Percentiles rank a stretch among this genome's conserved stretches.
phyloP scores from a whole-genome alignment of 2,888 invertebrate species.

The Limnephilus marmoratus region DNA sequence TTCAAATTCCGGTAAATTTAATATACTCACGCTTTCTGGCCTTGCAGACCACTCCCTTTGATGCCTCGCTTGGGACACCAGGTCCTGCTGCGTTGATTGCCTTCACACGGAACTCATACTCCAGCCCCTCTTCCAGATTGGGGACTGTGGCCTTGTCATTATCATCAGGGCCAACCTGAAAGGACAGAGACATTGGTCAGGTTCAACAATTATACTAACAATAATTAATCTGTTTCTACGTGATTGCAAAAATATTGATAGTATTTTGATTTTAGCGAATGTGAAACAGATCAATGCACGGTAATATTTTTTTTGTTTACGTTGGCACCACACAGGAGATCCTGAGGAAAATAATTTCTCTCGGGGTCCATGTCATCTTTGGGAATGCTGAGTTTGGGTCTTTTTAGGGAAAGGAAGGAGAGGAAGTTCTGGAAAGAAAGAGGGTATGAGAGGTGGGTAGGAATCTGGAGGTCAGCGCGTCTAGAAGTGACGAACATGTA shows the following conservation, averaged over 20 bases:
- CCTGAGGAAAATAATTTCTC: too few species aligned
- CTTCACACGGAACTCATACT: conserved; percentile 95
- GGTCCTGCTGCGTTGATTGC: conserved; percentile 97
- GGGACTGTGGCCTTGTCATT: conserved; percentile 89
- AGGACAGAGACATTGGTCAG: not conserved
- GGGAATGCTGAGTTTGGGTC: too few species aligned
- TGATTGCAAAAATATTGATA: conserved; percentile 51
- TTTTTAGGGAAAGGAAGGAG: too few species aligned
- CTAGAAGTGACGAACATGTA: too few species aligned
- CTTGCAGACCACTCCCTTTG: conserved; percentile 90
- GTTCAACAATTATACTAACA: not conserved
- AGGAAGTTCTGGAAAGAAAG: too few species aligned
- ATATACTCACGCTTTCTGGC: conserved; percentile 86
- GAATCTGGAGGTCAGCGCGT: too few species aligned
- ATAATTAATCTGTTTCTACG: not conserved
- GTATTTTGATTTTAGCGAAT: too few species aligned
- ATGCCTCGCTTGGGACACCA: conserved; percentile 91
- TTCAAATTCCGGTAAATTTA: not conserved
- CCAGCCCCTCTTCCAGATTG: conserved; percentile 93
- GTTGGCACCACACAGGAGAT: too few species aligned
- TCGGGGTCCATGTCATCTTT: too few species aligned
- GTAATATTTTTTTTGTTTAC: too few species aligned
- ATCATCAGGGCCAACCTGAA: conserved; percentile 78
- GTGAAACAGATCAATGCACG: too few species aligned
- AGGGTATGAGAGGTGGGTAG: too few species aligned